phyloP scores from a whole-genome alignment of 2,797 vertebrate species.

The Arremon brunneinucha region DNA sequence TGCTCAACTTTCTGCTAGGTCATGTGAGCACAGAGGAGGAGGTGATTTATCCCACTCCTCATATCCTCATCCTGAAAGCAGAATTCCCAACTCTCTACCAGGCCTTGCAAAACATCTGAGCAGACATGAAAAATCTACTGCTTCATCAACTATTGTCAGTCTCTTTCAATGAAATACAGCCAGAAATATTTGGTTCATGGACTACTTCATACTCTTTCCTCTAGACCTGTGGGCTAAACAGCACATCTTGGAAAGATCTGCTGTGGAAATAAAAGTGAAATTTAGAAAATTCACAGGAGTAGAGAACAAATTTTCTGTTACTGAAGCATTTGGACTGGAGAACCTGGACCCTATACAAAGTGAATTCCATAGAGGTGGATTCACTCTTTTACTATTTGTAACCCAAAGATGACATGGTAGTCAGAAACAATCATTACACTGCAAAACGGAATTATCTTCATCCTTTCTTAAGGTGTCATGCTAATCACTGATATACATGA shows the following conservation, averaged over 20 bases:
- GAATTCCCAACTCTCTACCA: background rate
- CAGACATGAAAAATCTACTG: background rate
- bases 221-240: background rate
- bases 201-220: background rate
- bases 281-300: background rate
- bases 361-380: rapidly evolving
- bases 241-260: background rate
- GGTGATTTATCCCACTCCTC: background rate
- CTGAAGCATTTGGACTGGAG: background rate
- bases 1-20: background rate
- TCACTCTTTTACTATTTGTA: background rate
- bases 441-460: background rate
- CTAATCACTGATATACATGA: background rate
- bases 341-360: background rate
- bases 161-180: background rate
- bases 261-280: background rate
- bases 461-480: background rate
- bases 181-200: background rate
- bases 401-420: background rate
- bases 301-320: background rate
- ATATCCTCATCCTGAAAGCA: background rate
- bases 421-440: background rate
- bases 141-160: background rate
- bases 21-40: background rate
- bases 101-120: background rate